Conservation (phyloP, 2,113 vertebrate species). For the Platanista minor region DNA sequence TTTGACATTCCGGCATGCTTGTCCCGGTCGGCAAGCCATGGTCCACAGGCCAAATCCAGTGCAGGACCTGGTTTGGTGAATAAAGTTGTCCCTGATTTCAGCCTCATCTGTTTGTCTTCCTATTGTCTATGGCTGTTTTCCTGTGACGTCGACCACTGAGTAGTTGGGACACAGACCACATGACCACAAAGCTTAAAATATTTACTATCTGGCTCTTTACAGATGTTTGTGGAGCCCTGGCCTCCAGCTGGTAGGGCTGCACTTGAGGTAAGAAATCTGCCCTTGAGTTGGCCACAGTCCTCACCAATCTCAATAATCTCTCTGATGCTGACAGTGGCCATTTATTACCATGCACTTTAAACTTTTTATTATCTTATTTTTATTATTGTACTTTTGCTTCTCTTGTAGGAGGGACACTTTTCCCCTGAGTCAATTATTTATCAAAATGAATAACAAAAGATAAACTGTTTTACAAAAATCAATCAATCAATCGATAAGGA, state of each 20-base stretch:
- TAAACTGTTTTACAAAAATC: background rate
- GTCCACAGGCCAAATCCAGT: background rate
- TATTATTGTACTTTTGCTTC: background rate
- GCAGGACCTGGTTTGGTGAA: too few relatives aligned
- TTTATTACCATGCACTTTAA: background rate
- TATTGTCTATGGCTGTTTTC: background rate
- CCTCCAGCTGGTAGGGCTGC: background rate
- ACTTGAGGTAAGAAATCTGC: too few relatives aligned
- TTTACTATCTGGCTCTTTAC: background rate
- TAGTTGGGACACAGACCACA: too few relatives aligned
- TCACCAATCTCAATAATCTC: background rate
- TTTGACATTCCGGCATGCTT: rapidly evolving
- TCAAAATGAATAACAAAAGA: background rate
- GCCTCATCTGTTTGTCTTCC: too few relatives aligned
- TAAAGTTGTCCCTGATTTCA: background rate
- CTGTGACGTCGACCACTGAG: background rate
- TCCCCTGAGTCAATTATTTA: background rate
- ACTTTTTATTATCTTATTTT: background rate
- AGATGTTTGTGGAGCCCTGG: background rate
- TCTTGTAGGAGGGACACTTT: background rate
- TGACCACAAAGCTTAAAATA: background rate
- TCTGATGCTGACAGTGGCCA: background rate
- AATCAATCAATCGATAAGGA: background rate
- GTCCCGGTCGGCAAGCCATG: rapidly evolving
- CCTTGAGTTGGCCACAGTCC: background rate